Evolutionary conservation across 2,113 vertebrate genomes (phyloP), one percentile per base, ranked within the genome.

Genomic region (Coptodon rendalli): DNA sequence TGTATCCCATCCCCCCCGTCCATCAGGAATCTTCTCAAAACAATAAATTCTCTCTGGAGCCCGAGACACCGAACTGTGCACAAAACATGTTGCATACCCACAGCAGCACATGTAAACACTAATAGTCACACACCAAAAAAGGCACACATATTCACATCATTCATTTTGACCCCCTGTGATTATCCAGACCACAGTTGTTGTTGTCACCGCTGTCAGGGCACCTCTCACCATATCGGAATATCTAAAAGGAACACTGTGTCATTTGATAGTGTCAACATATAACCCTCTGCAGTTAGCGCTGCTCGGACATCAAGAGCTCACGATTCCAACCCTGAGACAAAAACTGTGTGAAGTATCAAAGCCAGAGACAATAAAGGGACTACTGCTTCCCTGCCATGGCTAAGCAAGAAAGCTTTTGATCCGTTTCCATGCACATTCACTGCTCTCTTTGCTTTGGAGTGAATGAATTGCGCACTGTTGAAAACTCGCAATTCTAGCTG

Each of bases 141-240:
- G 50, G 56, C 68, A 80, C 17, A 29, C 22, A 27, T 59, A 54
- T 53, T 19, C 5, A 22, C 68, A 56, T 45, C 27, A 31, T 82
- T 78, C 52, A 50, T 57, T 76, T 31, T 52, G 16, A 45, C 29
- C 76, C 38, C 61, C 9, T 36, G 82, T 43, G 78, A 89, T 89
- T 81, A 83, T 82, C 71, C 48, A 82, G 52, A 81, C 73, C 22
- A 40, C 13, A 66, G 71, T 40, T 83, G 59, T 73, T 79, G 63
- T 81, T 79, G 63, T 57, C 63, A 83, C 63, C 5, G 56, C 83
- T 92, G 81, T 86, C 80, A 88, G 45, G 59, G 85, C 59, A 59
- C 56, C 88, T 89, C 85, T 92, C 86, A 88, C 19, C 82, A 61
- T 88, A 92, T 93, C 92, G 88, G 80, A 92, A 88, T 86, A 93